Percentiles rank a stretch among this genome's conserved stretches.
These are phyloP conservation scores for Saccostrea echinata DNA, from an alignment of 1,140 invertebrate genomes.

Conservation along the genomic window DNA sequence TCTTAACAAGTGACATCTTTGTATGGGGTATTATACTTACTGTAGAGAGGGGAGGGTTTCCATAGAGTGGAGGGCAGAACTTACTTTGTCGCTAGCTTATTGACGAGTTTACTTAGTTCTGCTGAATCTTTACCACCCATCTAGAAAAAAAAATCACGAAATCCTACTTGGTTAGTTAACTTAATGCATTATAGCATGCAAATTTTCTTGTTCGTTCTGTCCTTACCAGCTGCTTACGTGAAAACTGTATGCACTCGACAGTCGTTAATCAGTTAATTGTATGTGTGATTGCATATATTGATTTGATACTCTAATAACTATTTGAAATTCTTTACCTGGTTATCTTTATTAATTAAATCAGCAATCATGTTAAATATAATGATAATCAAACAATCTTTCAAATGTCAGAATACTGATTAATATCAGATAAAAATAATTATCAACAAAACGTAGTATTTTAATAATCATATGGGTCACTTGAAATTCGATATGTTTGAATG, in stretches of 20 bases:
- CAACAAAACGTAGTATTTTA: not conserved
- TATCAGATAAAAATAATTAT: not conserved
- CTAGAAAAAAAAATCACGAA: not conserved
- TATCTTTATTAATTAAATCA: no score
- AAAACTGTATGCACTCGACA: not conserved
- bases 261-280: not conserved
- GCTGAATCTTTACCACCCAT: slow-evolving; percentile 3
- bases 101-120: not conserved
- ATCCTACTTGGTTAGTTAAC: not conserved
- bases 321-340: no score
- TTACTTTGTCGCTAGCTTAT: not conserved
- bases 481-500: not conserved
- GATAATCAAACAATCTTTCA: not conserved
- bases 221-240: not conserved
- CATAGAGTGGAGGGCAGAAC: not conserved
- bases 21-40: slow-evolving; percentile 7
- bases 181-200: not conserved
- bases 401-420: not conserved
- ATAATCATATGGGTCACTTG: not conserved
- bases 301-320: not conserved
- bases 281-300: not conserved
- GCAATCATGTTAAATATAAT: not conserved
- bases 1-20: not conserved
- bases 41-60: not conserved
- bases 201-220: not conserved